Conservation (phyloP, 2,797 vertebrate genomes). For the Ctenochaetus hawaiiensis region DNA sequence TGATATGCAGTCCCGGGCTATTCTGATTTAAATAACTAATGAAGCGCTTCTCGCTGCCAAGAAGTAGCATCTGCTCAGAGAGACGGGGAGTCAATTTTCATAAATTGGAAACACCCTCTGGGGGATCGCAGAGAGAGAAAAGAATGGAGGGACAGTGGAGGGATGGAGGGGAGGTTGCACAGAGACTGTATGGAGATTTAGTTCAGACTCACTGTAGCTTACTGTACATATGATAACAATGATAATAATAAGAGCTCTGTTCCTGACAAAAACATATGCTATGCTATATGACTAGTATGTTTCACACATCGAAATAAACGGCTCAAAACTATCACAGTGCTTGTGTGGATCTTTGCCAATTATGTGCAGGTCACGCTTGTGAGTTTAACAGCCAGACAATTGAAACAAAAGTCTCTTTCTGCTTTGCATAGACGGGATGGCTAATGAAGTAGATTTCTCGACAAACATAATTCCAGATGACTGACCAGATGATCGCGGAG, state of each 20-base stretch:
- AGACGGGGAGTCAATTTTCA: constrained; percentile 79
- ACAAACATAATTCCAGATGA: neutral
- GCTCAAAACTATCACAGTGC: neutral
- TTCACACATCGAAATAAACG: neutral
- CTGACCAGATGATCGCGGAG: neutral
- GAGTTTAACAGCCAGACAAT: neutral
- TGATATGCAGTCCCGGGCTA: constrained; percentile 67
- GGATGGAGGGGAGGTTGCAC: constrained; percentile 16
- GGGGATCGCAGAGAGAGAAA: constrained; percentile 51
- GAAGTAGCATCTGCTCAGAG: constrained; percentile 80
- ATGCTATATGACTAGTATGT: neutral
- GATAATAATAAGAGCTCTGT: neutral
- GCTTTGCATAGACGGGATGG: neutral
- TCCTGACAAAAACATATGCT: neutral
- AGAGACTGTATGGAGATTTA: neutral
- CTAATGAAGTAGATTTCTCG: neutral
- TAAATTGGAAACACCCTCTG: constrained; percentile 71
- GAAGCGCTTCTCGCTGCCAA: constrained; percentile 77
- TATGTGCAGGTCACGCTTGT: neutral
- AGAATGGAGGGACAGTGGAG: constrained; percentile 26
- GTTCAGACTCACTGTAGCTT: neutral
- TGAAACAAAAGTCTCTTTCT: neutral
- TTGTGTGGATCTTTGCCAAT: neutral
- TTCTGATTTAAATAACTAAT: constrained; percentile 83
- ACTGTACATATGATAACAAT: neutral